Evolutionary conservation across 2,888 invertebrate species (phyloP), one percentile per base, ranked within the genome.

Genomic region (Pyrgus malvae): DNA sequence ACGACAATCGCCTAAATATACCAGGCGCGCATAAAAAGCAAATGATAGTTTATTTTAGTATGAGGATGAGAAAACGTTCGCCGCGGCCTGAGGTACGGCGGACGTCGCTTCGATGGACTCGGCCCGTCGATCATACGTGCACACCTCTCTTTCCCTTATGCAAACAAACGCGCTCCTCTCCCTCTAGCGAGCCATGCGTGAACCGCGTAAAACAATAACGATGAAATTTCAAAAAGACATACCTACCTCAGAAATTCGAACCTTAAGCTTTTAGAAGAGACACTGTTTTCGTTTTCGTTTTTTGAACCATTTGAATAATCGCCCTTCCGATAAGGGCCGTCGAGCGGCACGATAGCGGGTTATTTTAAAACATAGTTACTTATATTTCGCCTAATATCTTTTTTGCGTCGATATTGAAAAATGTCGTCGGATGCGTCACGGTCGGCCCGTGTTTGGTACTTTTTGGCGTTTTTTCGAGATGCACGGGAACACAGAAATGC

Each of bases 61-160:
- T 71, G 76, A 72, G 82, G 81, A 84, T 87, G 87, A 88, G 87
- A 89, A 84, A 88, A 80, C 86, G 80, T 80, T 81, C 81, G 76
- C 70, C 74, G 78, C 69, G 74, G 63, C 77, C 68, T 87, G 84
- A 89, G 80, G 80, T 85, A 88, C 82, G 80, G 73, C 64, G 73
- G 64, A 62, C 76, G 88, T 89, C 88, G 74, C 69, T 58, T 66
- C 72, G 64, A 65, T 73, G 76, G 83, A 85, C 85, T 74, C 62
- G 67, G 68, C 69, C 74, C 80, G 87, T 89, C 80, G 80, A 82
- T 89, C 89, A 88, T 83, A 84, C 68, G 60, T 66, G 66, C 64
- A 27, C 45, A 66, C 61, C 53, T 87, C 83, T 64, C 73, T 53
- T 58, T 86, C 72, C 65, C 57, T 80, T 41, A n/a, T 25, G 19